These are phyloP conservation scores for Thymallus thymallus DNA, from an alignment of 2,113 vertebrate species.

Conservation along the genomic window DNA sequence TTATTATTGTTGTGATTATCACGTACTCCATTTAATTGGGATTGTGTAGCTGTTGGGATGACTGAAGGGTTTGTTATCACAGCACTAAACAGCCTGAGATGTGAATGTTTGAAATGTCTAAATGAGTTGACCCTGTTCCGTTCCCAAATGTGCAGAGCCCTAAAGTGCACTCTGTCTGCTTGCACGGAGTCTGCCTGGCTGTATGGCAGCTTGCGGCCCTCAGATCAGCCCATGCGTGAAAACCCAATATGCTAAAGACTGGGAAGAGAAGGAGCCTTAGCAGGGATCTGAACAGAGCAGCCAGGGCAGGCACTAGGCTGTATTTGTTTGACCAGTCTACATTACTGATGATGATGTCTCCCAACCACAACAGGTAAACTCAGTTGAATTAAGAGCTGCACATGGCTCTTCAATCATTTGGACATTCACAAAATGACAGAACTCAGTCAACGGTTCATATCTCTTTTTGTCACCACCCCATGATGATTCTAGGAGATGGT, in stretches of 20 bases:
- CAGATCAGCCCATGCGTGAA: slow-evolving; percentile 43
- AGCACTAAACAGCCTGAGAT: too few species aligned
- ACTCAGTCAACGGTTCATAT: neutral
- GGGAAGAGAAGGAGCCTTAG: slow-evolving; percentile 8
- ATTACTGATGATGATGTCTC: neutral
- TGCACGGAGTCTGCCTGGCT: neutral
- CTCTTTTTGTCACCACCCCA: neutral
- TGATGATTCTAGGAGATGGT: neutral
- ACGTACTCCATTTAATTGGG: too few species aligned
- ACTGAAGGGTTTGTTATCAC: too few species aligned
- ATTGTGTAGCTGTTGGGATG: too few species aligned
- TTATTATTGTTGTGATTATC: neutral
- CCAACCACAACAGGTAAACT: neutral
- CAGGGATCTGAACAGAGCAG: neutral
- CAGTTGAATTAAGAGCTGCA: neutral
- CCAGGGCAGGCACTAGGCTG: neutral
- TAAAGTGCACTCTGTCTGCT: neutral
- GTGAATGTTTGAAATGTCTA: neutral
- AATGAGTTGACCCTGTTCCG: neutral
- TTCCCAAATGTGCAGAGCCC: slow-evolving; percentile 14
- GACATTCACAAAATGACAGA: neutral
- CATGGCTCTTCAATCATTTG: neutral
- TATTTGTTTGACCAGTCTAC: too few species aligned
- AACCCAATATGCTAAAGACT: slow-evolving; percentile 41
- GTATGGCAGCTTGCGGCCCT: slow-evolving; percentile 28